Evolutionary conservation across 2,888 invertebrate genomes (phyloP).

Genomic region (Macrostomum cliftonense): DNA sequence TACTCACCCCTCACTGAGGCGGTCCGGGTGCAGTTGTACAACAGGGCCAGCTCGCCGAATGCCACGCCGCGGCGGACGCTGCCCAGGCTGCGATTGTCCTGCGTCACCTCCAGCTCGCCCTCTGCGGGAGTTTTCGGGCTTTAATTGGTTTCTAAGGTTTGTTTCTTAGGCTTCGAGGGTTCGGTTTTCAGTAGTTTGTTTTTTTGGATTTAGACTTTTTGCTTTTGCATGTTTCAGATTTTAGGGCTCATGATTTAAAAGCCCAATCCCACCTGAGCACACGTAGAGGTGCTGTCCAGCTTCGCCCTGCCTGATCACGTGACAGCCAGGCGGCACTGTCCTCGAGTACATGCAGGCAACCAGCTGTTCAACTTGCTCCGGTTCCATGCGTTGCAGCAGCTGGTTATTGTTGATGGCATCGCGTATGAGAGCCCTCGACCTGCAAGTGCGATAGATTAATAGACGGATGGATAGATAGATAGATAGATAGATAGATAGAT

Average conservation of each 20-base stretch:
- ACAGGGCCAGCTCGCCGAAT: constrained; percentile 75
- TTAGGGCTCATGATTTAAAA: too few species aligned
- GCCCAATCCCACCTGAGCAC: constrained; percentile 44
- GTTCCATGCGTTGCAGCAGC: constrained; percentile 58
- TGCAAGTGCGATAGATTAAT: too few species aligned
- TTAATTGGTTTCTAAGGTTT: too few species aligned
- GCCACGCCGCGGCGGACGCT: constrained; percentile 60
- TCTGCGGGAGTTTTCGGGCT: too few species aligned
- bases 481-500: too few species aligned
- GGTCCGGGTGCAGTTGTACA: constrained; percentile 75
- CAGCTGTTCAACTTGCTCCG: constrained; percentile 53
- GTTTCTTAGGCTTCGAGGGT: too few species aligned
- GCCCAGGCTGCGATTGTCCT: constrained; percentile 55
- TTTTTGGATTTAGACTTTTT: too few species aligned
- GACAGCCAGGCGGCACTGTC: constrained; percentile 48
- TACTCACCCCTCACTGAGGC: constrained; percentile 49
- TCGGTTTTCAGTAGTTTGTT: too few species aligned
- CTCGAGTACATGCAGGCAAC: constrained; percentile 62
- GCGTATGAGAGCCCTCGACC: constrained; percentile 48
- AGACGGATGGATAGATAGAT: too few species aligned
- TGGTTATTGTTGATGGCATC: constrained; percentile 59
- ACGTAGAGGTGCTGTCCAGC: constrained; percentile 68
- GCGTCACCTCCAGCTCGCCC: constrained; percentile 66
- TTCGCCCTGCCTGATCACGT: constrained; percentile 60
- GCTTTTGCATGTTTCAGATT: too few species aligned